These are phyloP conservation scores for Rotaria magnacalcarata DNA, from an alignment of 2,888 invertebrate species.

Conservation along the genomic window DNA sequence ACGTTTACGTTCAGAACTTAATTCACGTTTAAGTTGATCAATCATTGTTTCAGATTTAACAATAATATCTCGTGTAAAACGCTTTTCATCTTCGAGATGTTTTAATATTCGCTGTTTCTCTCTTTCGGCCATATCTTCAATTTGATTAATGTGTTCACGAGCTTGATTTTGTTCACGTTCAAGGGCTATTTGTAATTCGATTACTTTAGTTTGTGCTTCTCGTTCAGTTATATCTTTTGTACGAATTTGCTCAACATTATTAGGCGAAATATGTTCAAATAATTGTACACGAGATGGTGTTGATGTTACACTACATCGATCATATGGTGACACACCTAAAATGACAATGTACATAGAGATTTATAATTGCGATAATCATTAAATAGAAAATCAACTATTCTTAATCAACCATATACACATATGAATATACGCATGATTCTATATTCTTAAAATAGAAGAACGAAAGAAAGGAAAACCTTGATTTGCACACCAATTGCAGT, in stretches of 20 bases:
- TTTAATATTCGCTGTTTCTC: slow-evolving; percentile 19
- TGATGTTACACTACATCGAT: neutral
- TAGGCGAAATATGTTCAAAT: neutral
- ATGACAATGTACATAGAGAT: neutral
- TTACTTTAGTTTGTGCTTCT: neutral
- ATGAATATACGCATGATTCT: neutral
- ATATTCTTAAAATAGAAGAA: neutral
- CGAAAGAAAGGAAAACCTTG: neutral
- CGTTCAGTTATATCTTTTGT: slow-evolving; percentile 2
- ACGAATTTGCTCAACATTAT: neutral
- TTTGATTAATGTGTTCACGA: neutral
- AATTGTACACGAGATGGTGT: neutral
- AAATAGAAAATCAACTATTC: neutral
- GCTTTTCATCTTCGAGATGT: slow-evolving; percentile 30
- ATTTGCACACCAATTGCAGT: neutral
- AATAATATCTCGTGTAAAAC: slow-evolving; percentile 28
- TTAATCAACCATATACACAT: neutral
- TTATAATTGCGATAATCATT: neutral
- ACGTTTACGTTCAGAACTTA: neutral
- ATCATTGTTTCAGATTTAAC: slow-evolving; percentile 15
- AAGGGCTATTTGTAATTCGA: neutral
- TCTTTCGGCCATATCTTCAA: slow-evolving; percentile 17
- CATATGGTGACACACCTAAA: neutral
- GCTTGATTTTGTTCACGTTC: slow-evolving; percentile 20
- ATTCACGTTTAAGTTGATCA: slow-evolving; percentile 19